Percentiles rank a stretch among this genome's conserved stretches.
phyloP scores from a whole-genome alignment of 2,113 vertebrate genomes.

The Pica pica region DNA sequence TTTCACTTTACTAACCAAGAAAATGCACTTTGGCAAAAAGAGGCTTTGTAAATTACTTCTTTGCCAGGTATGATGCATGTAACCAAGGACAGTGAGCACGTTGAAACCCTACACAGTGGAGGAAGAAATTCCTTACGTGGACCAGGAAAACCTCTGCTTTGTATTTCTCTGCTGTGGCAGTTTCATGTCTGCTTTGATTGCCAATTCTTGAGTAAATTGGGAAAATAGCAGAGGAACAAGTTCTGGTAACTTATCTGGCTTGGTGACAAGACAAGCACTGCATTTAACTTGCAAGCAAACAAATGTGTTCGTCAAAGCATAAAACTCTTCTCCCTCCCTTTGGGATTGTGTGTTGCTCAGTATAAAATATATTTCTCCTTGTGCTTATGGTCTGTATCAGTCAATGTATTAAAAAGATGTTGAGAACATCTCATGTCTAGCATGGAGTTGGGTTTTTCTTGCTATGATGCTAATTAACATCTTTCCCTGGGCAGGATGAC shows the following conservation, averaged over 20 bases:
- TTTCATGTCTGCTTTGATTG: not conserved
- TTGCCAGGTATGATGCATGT: not conserved
- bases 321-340: not conserved
- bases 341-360: not conserved
- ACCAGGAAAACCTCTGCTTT: not conserved
- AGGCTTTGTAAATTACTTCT: not conserved
- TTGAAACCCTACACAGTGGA: not conserved
- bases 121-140: not conserved
- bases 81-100: not conserved
- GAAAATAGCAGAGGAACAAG: not conserved
- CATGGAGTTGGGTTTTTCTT: not conserved
- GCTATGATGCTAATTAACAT: not conserved
- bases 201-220: not conserved
- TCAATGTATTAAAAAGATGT: not conserved
- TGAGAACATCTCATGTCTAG: not conserved
- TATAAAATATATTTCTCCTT: not conserved
- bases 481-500: not conserved
- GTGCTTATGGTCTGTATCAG: not conserved
- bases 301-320: not conserved
- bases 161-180: not conserved
- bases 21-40: not conserved
- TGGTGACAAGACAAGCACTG: not conserved
- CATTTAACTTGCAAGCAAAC: not conserved
- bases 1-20: not conserved
- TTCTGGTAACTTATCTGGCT: not conserved